Conservation (phyloP, 2,797 vertebrate genomes). For the Psittacula echo region DNA sequence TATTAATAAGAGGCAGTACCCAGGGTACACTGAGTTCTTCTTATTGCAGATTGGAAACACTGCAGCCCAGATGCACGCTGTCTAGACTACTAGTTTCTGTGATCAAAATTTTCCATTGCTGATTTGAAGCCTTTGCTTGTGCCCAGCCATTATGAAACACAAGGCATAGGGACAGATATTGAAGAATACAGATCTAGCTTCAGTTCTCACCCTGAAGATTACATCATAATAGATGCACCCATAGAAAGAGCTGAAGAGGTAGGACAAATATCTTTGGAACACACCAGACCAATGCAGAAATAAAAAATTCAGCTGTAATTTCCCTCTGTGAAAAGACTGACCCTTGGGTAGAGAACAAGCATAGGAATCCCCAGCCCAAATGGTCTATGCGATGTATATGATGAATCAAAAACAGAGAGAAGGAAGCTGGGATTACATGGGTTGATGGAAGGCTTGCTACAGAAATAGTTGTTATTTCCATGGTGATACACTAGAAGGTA, state of each 20-base stretch:
- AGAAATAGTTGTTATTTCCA: conserved; percentile 49
- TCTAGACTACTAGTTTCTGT: background rate
- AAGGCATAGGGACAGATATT: background rate
- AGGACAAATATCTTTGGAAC: background rate
- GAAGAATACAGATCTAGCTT: background rate
- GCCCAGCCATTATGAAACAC: background rate
- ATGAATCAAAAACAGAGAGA: conserved; percentile 20
- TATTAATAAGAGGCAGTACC: background rate
- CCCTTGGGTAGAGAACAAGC: background rate
- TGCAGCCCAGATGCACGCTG: background rate
- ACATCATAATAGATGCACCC: background rate
- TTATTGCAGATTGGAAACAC: background rate
- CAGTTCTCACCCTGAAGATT: background rate
- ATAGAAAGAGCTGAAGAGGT: background rate
- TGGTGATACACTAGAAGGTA: background rate
- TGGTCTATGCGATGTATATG: conserved; percentile 35
- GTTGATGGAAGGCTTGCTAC: background rate
- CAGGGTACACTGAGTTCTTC: background rate
- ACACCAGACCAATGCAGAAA: background rate
- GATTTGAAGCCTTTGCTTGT: background rate
- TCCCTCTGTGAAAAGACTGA: background rate
- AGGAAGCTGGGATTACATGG: background rate
- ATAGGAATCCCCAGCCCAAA: conserved; percentile 3
- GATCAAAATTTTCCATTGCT: background rate
- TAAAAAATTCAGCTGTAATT: conserved; percentile 5